Evolutionary conservation across 2,797 vertebrate species (phyloP), one percentile per base, ranked within the genome.

Genomic region (Micrastur ruficollis): DNA sequence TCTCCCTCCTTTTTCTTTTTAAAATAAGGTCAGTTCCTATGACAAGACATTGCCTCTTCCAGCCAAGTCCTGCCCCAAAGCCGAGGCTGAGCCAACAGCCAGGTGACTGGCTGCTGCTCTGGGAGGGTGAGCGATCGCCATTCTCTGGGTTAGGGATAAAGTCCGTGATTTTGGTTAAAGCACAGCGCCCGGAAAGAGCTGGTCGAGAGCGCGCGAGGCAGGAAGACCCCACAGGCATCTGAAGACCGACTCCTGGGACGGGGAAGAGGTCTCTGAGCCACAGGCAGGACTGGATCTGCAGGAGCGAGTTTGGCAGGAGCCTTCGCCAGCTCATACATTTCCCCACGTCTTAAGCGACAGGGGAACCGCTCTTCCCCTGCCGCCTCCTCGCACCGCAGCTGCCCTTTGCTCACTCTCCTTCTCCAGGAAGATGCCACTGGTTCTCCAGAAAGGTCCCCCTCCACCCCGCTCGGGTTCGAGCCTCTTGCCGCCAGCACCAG

Each of bases 301-400:
- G n/a, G 21, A 50, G 19, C 4, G 38, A 12, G n/a, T 19, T 23
- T 3, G 42, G 55, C 86, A 55, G 76, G n/a, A 76, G 58, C 81
- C 53, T 38, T 1, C 4, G 66, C 58, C 4, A 8, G 53, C 14
- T 63, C 47, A 0, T 3, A 5, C 18, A 3, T 19, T 5, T 22
- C 59, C 81, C 56, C 34, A 1, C 3, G 0, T 4, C 47, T 3
- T 1, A 17, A 29, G 32, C 7, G 1, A 10, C 0, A 0, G 23
- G 14, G 52, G 10, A 62, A 18, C 8, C 1, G 5, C 23, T 63
- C 67, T 9, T 66, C 42, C 46, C 11, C 32, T 4, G 31, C 34
- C n/a, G 27, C 34, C n/a, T 18, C 42, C 65, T 49, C 7, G 0
- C 40, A 6, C 21, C 5, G 0, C 5, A 0, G 73, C 75, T 21